Conservation (phyloP, 2,113 vertebrate genomes). For the Donacobius atricapilla region DNA sequence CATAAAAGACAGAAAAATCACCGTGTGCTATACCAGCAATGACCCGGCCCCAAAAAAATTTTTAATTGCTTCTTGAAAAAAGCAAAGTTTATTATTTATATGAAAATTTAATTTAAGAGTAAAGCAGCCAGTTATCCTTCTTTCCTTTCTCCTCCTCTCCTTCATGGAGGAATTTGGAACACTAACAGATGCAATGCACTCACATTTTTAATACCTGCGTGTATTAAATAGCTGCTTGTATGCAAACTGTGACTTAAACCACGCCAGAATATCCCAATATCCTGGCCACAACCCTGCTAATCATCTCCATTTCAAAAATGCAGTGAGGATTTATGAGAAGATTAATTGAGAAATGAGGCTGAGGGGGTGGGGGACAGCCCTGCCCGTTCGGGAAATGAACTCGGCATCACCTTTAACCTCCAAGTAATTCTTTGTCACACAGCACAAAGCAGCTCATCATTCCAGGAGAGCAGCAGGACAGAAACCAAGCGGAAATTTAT, state of each 20-base stretch:
- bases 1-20: background rate
- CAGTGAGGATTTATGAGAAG: constrained; percentile 28
- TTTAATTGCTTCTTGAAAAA: background rate
- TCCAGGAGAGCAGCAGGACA: constrained; percentile 17
- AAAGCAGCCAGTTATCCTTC: background rate
- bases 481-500: constrained; percentile 1
- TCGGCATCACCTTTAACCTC: constrained; percentile 1
- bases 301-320: constrained; percentile 36
- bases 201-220: background rate
- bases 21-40: fast-evolving
- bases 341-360: background rate
- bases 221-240: background rate
- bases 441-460: constrained; percentile 39
- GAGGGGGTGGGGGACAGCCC: background rate
- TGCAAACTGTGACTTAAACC: background rate
- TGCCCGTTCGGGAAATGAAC: background rate
- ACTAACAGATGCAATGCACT: background rate
- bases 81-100: background rate
- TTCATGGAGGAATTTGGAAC: background rate
- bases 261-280: background rate
- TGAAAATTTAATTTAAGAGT: background rate
- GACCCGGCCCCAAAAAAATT: background rate
- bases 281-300: background rate
- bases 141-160: background rate
- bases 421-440: constrained; percentile 15